These are phyloP conservation scores for Boloria euphrosyne DNA, from an alignment of 2,888 invertebrate species.

Conservation along the genomic window DNA sequence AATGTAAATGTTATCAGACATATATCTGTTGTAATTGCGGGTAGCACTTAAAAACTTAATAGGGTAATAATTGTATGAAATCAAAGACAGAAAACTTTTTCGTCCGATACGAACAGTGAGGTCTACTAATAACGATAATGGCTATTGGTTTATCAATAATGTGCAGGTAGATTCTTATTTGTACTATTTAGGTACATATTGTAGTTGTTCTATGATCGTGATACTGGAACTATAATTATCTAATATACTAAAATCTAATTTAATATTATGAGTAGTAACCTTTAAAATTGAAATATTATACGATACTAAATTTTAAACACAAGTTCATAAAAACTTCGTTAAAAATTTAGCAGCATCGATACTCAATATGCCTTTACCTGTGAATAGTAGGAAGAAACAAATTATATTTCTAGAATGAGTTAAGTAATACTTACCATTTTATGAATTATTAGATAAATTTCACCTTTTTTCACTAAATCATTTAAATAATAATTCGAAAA, in stretches of 20 bases:
- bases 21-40: neutral
- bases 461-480: conserved; percentile 56
- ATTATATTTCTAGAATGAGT: conserved; percentile 14
- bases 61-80: neutral
- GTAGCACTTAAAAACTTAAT: neutral
- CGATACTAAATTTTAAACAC: conserved; percentile 3
- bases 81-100: conserved; percentile 7
- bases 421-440: conserved; percentile 60
- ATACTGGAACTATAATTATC: neutral
- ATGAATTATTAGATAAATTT: conserved; percentile 50
- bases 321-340: conserved; percentile 35
- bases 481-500: conserved; percentile 51
- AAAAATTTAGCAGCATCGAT: conserved; percentile 31
- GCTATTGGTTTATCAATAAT: conserved; percentile 33
- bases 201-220: neutral
- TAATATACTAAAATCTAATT: neutral
- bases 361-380: conserved; percentile 7
- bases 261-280: neutral
- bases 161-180: conserved; percentile 33
- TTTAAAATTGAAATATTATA: neutral
- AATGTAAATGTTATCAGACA: too few relatives aligned
- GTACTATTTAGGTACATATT: neutral
- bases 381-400: neutral
- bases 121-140: conserved; percentile 4
- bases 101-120: conserved; percentile 3